Evolutionary conservation across 2,888 invertebrate species (phyloP).

Genomic region (Cryptosula pallasiana): DNA sequence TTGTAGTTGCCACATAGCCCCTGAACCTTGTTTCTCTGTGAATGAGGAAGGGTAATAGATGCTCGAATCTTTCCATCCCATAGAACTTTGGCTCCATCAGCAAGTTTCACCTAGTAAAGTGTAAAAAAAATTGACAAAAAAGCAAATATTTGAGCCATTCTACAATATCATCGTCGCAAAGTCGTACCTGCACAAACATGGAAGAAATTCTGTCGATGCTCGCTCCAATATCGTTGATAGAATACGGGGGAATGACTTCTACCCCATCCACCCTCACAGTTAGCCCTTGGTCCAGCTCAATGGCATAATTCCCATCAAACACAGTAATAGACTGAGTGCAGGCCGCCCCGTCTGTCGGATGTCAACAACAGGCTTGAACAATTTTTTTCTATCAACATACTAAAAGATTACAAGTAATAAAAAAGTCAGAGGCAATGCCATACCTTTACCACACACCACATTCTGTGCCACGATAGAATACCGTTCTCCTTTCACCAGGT

Average conservation of each 20-base stretch:
- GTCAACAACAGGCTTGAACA: no score
- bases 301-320: conserved; percentile 55
- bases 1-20: conserved; percentile 46
- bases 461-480: conserved; percentile 52
- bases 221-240: conserved; percentile 52
- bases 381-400: no score
- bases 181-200: conserved; percentile 61
- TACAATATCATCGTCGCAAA: no score
- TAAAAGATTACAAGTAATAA: no score
- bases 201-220: conserved; percentile 72
- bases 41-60: conserved; percentile 39
- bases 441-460: conserved; percentile 68
- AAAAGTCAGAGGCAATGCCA: no score
- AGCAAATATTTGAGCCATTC: no score
- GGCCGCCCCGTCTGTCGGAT: conserved; percentile 66
- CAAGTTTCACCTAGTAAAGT: conserved; percentile 69
- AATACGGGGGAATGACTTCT: not conserved
- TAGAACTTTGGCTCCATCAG: conserved; percentile 56
- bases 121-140: no score
- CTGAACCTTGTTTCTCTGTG: conserved; percentile 35
- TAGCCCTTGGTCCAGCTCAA: conserved; percentile 70
- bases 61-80: conserved; percentile 43
- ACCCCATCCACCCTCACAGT: not conserved
- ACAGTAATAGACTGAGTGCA: conserved; percentile 77
- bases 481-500: conserved; percentile 66